Base-by-base conservation (phyloP, 2,888 invertebrate species). In the Leptopilina myrica region DNA sequence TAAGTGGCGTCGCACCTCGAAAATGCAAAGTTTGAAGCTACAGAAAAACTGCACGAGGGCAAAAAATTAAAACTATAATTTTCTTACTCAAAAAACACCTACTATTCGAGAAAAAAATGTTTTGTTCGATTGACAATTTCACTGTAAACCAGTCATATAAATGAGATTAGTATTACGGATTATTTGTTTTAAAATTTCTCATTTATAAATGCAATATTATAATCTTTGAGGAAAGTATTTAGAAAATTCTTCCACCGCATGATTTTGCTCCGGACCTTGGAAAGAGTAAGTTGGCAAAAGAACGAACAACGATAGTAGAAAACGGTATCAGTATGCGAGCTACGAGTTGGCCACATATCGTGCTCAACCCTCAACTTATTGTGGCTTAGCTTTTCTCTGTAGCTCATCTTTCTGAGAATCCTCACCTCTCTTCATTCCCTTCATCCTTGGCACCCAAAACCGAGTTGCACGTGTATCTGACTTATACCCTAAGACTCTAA, bases 351-450 rank as follows among this genome's bases (percentile, higher is more conserved):
- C 91, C 91, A 90, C 91, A 91, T 91, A 90, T 91, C 91, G 88
- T 87, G 90, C 90, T 91, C 91, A 91, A 91, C 91, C 91, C 91
- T 91, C 90, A 91, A 91, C 91, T 91, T 91, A 91, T 91, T 91
- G 91, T 91, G 90, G 91, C 91, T 91, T 91, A 91, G 88, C 82
- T 86, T 86, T 84, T 83, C 87, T 78, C 79, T 81, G 76, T 80
- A 81, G 82, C 81, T 81, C 82, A 76, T 80, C 81, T 64, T 43
- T 75, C 56, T 76, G 53, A 15, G 76, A 66, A 64, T 76, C 26
- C 75, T 79, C 67, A 67, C 76, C 77, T 77, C 65, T 78, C 82
- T 80, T 79, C 79, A 78, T 80, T 79, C 79, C 78, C 81, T 78
- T 77, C 84, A 78, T 80, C 80, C 78, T 49, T 56, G 69, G 65